phyloP scores from a whole-genome alignment of 2,113 vertebrate genomes.

The Nettapus auritus region DNA sequence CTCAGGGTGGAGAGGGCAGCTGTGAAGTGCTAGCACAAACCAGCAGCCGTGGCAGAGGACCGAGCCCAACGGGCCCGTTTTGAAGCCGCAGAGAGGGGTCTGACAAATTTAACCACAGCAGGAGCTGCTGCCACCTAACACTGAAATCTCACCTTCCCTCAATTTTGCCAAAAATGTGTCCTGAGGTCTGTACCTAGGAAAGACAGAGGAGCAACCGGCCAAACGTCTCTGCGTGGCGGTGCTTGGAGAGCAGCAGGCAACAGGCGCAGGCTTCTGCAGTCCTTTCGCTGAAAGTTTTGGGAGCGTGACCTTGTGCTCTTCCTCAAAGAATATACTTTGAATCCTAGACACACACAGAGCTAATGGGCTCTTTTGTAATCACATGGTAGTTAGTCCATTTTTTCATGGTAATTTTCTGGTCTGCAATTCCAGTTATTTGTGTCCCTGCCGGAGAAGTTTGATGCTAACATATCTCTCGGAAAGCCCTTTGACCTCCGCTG shows the following conservation, averaged over 20 bases:
- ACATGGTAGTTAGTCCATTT: background rate
- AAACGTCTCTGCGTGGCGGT: background rate
- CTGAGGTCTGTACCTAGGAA: background rate
- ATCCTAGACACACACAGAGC: background rate
- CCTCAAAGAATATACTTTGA: background rate
- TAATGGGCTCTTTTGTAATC: conserved; percentile 6
- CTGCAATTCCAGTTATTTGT: background rate
- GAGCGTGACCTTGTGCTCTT: background rate
- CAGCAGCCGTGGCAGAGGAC: background rate
- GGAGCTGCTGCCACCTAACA: background rate
- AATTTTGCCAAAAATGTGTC: fast-evolving
- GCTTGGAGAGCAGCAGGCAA: background rate
- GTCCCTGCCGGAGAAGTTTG: conserved; percentile 5
- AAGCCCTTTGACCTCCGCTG: conserved; percentile 24
- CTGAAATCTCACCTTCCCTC: background rate
- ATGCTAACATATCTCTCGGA: conserved; percentile 8
- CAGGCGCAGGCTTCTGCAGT: background rate
- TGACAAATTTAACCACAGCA: background rate
- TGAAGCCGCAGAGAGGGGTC: background rate
- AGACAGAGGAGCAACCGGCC: background rate
- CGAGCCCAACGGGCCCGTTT: background rate
- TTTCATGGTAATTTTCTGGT: conserved; percentile 26
- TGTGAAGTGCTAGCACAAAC: background rate
- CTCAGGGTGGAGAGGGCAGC: background rate
- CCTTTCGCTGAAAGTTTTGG: background rate